Percentiles rank a stretch among this genome's conserved stretches.
phyloP scores from a whole-genome alignment of 2,888 invertebrate species.

The Epistrophe grossulariae region DNA sequence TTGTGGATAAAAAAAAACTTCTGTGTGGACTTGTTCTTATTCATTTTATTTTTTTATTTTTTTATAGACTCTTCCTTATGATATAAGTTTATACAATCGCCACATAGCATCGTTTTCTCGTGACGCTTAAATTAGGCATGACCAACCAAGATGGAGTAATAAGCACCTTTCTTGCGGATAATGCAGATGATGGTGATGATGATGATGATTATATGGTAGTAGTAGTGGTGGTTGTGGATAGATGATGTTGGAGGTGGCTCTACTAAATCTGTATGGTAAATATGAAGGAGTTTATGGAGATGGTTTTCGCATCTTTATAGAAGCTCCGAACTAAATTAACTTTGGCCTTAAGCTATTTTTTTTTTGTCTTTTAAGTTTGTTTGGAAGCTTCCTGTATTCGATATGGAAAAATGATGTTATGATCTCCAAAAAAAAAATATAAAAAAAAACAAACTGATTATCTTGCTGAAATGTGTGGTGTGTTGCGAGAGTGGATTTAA shows the following conservation, averaged over 20 bases:
- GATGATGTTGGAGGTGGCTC: neutral
- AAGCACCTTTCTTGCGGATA: conserved; percentile 75
- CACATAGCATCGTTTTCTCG: conserved; percentile 70
- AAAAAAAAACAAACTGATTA: conserved; percentile 62
- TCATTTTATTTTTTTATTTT: conserved; percentile 10
- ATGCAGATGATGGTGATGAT: conserved; percentile 72
- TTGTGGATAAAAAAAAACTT: conserved; percentile 62
- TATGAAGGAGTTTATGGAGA: conserved; percentile 34
- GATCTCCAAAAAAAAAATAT: conserved; percentile 40
- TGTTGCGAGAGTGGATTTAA: conserved; percentile 62
- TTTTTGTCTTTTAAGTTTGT: conserved; percentile 6
- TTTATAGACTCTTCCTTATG: conserved; percentile 34
- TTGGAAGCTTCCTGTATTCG: conserved; percentile 47
- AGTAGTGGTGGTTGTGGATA: neutral
- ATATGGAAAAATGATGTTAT: conserved; percentile 49
- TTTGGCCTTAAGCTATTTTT: conserved; percentile 68
- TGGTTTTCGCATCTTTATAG: conserved; percentile 22
- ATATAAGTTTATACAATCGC: conserved; percentile 73
- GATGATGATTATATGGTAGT: conserved; percentile 41
- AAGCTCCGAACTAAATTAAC: conserved; percentile 69
- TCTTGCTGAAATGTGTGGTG: conserved; percentile 41
- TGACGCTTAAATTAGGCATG: conserved; percentile 76
- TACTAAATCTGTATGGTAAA: conserved; percentile 23
- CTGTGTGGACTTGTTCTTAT: conserved; percentile 40
- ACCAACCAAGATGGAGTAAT: conserved; percentile 75